These are phyloP conservation scores for Ciconia boyciana DNA, from an alignment of 2,113 vertebrate species.

Conservation along the genomic window DNA sequence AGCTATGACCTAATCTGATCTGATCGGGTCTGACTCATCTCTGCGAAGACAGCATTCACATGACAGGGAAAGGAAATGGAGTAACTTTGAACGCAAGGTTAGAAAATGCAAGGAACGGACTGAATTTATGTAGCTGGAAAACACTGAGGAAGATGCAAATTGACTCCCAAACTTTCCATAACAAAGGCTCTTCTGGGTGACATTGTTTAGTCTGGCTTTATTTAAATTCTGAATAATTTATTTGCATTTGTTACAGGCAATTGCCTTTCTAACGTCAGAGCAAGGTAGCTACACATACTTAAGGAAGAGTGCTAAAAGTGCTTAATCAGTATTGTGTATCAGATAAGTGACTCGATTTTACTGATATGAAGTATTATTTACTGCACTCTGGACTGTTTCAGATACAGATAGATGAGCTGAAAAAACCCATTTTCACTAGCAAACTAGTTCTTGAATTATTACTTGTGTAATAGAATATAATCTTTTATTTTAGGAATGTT, in stretches of 20 bases:
- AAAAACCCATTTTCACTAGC: neutral
- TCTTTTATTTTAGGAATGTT: neutral
- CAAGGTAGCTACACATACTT: neutral
- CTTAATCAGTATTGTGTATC: neutral
- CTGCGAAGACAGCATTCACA: neutral
- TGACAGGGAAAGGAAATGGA: neutral
- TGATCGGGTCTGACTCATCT: fast-evolving
- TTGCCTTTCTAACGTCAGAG: neutral
- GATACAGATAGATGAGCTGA: neutral
- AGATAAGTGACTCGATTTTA: neutral
- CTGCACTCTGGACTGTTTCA: neutral
- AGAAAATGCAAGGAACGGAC: neutral
- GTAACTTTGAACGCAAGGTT: fast-evolving
- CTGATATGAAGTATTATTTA: neutral
- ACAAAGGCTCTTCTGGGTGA: neutral
- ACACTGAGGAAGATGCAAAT: neutral
- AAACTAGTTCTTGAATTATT: neutral
- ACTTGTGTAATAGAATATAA: neutral
- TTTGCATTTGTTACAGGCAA: neutral
- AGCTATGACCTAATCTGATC: neutral
- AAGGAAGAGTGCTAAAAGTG: neutral
- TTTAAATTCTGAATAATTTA: neutral
- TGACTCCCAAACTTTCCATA: neutral
- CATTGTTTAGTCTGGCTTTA: neutral
- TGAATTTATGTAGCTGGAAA: neutral